Percentiles rank a stretch among this genome's conserved stretches.
Evolutionary conservation across 53 echinoderm and acorn worm species (phyloP).

Genomic region (Henricia sp.): DNA sequence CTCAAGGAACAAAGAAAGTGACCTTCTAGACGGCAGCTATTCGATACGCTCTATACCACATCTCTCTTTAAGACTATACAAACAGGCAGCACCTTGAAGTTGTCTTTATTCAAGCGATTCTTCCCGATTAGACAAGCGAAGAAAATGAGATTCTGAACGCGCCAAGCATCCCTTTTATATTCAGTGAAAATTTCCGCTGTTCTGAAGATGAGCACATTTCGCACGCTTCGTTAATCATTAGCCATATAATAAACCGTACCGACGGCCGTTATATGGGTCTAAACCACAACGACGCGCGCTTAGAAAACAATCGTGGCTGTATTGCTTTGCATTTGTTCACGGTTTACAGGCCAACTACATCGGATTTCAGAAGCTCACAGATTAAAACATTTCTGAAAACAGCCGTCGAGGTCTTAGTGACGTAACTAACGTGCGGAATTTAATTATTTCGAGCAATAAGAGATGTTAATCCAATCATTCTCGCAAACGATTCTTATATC

Average conservation of each 20-base stretch:
- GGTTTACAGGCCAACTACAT: too few species aligned
- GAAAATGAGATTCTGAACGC: not conserved
- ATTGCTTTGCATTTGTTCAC: too few species aligned
- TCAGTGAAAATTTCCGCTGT: not conserved
- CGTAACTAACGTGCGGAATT: slow-evolving; percentile 25
- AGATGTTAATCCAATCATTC: slow-evolving; percentile 24
- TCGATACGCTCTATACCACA: too few species aligned
- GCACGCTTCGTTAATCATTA: not conserved
- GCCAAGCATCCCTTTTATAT: not conserved
- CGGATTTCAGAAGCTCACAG: not conserved
- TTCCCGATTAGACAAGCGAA: slow-evolving; percentile 1
- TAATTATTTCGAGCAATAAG: slow-evolving; percentile 37
- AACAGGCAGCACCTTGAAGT: too few species aligned
- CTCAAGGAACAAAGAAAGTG: too few species aligned
- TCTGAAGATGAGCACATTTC: not conserved
- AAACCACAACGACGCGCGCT: too few species aligned
- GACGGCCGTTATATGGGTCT: slow-evolving; percentile 11
- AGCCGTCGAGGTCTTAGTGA: slow-evolving; percentile 16
- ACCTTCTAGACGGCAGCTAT: too few species aligned
- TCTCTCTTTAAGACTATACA: too few species aligned
- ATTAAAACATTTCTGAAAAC: not conserved
- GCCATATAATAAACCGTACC: not conserved
- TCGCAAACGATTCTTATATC: slow-evolving; percentile 12
- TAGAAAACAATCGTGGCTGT: too few species aligned
- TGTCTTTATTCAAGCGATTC: too few species aligned